Percentiles rank a stretch among this genome's conserved stretches.
phyloP scores from a whole-genome alignment of 2,797 vertebrate genomes.

The Iguana delicatissima region DNA sequence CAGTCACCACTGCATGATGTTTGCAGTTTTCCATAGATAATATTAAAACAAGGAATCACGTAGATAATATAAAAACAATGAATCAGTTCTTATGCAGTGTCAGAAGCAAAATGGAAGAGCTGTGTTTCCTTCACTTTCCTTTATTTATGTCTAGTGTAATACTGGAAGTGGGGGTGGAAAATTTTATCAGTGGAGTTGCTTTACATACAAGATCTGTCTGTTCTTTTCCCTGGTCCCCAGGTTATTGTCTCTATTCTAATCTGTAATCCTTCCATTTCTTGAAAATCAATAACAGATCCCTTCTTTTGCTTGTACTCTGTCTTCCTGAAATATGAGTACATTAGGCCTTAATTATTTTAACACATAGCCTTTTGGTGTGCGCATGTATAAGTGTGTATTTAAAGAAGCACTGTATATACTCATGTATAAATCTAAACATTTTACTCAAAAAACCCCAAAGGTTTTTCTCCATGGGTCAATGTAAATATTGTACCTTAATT shows the following conservation, averaged over 20 bases:
- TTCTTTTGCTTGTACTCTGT: neutral
- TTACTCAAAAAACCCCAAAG: no score
- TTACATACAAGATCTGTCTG: neutral
- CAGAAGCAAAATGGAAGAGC: neutral
- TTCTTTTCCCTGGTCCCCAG: neutral
- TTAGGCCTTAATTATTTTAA: conserved; percentile 27
- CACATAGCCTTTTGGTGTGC: neutral
- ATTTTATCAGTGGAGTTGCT: neutral
- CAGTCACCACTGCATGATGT: no score
- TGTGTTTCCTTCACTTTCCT: neutral
- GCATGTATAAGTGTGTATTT: no score
- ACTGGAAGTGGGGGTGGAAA: neutral
- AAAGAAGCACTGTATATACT: no score
- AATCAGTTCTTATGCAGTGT: neutral
- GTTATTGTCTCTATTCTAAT: neutral
- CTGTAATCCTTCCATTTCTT: neutral
- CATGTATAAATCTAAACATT: no score
- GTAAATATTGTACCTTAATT: no score
- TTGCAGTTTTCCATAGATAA: neutral
- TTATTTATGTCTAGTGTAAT: neutral
- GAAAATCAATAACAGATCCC: neutral
- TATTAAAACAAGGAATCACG: neutral
- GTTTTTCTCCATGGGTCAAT: no score
- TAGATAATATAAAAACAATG: no score
- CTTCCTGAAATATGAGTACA: neutral